Evolutionary conservation across 2,797 vertebrate species (phyloP), one percentile per base, ranked within the genome.

Genomic region (Gymnopithys bicolor): DNA sequence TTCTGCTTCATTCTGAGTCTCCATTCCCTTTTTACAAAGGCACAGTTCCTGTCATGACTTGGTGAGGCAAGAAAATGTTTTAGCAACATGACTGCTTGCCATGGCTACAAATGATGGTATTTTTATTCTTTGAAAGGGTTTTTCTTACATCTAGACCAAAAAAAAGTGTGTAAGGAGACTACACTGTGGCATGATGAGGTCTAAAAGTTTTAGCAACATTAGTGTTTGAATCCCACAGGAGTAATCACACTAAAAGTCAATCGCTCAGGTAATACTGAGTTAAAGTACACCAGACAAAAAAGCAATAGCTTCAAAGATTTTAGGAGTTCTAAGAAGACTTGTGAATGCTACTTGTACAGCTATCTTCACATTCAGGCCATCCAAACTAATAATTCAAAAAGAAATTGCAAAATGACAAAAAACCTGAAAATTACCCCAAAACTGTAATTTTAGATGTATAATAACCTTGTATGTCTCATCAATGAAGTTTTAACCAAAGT

Each of bases 51-150:
- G 48, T 86, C 74, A 33, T 28, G 33, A 5, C 62, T 95, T 85
- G 69, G 92, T 93, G 87, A 93, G 56, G 49, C 89, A 92, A 82
- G 59, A 70, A 83, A 48, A 87, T 73, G 84, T 95, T 95, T 94
- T 96, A 92, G 79, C 77, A 90, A 93, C 75, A 58, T 60, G 27
- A 48, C 33, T 59, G 3, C 78, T 68, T 91, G 53, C 63, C 71
- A 59, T 32, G 37, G 24, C 64, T 85, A 49, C 53, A 85, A 90
- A 94, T 70, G n/a, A 91, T 88, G 81, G 68, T 49, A 87, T 58
- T 86, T 93, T 95, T 80, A 73, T 88, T 88, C 45, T 95, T 94
- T 95, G 86, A 91, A 94, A 92, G 51, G 2, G 2, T 43, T 67
- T 82, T 89, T 74, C 86, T 84, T 88, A 83, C 33, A 74, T 96